These are phyloP conservation scores for Melipona quadrifasciata DNA, from an alignment of 1,140 invertebrate genomes.

Conservation along the genomic window DNA sequence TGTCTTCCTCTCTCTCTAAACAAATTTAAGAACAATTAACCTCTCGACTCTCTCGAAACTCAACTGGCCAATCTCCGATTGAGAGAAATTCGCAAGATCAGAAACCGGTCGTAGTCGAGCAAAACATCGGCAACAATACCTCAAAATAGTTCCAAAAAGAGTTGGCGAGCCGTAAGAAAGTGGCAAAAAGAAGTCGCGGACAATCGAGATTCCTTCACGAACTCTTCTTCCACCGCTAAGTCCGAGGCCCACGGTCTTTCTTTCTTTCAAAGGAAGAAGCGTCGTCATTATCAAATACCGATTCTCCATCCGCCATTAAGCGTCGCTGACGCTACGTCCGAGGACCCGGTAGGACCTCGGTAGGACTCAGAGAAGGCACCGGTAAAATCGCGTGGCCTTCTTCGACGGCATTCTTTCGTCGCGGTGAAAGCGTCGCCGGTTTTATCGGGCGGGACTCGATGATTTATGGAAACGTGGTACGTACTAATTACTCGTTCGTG, in stretches of 20 bases:
- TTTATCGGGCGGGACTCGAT: constrained; percentile 47
- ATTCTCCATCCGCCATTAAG: not conserved
- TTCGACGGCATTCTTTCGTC: constrained; percentile 39
- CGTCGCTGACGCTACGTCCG: not conserved
- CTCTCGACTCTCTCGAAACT: not conserved
- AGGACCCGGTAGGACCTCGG: not conserved
- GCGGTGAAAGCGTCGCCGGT: constrained; percentile 45
- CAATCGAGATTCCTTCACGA: not conserved
- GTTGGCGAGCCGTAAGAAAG: not conserved
- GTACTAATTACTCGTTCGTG: constrained; percentile 53
- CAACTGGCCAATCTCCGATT: not conserved
- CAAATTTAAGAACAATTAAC: not conserved
- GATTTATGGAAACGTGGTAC: constrained; percentile 61
- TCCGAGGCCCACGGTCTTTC: too few relatives aligned
- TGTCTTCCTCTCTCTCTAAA: too few relatives aligned
- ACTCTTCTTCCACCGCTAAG: not conserved
- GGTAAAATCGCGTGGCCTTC: constrained; percentile 19
- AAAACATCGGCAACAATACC: not conserved
- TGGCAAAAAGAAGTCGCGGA: too few relatives aligned
- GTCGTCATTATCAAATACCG: not conserved
- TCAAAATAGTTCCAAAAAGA: too few relatives aligned
- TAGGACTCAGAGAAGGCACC: too few relatives aligned
- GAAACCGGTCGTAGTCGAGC: too few relatives aligned
- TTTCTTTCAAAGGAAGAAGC: not conserved
- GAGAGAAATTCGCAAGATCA: too few relatives aligned